Evolutionary conservation across 2,113 vertebrate species (phyloP).

Genomic region (Geococcyx californianus): DNA sequence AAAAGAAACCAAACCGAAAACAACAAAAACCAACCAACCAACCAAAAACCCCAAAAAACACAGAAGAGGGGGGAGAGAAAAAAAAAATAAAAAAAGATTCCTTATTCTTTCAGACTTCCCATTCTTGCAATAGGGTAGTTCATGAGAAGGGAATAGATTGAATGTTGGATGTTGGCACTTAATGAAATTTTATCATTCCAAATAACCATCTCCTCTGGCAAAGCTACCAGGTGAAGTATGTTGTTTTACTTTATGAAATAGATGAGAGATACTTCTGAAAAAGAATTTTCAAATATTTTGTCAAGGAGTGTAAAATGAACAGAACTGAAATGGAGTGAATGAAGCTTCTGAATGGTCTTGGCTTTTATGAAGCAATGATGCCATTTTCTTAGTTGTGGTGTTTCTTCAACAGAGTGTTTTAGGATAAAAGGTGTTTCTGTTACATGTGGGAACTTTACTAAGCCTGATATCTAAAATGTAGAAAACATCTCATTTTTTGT

Average conservation of each 20-base stretch:
- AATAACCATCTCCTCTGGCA: neutral
- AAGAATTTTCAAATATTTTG: neutral
- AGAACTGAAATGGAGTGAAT: neutral
- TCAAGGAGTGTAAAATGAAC: neutral
- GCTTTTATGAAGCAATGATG: neutral
- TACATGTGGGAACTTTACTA: neutral
- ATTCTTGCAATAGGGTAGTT: neutral
- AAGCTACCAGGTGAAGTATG: neutral
- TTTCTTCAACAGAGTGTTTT: neutral
- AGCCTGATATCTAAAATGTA: neutral
- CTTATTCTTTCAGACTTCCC: neutral
- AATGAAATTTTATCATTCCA: neutral
- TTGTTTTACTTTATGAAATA: neutral
- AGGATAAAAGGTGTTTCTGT: neutral
- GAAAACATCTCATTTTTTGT: neutral
- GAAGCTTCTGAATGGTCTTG: neutral
- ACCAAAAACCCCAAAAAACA: neutral
- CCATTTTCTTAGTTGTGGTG: neutral
- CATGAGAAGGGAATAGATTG: neutral
- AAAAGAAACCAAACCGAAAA: no score
- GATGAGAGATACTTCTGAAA: neutral
- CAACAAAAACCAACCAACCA: no score
- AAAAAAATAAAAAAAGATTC: neutral
- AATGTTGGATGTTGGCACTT: neutral
- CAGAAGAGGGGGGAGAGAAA: no score